Percentiles rank a stretch among this genome's conserved stretches.
These are phyloP conservation scores for Parnassius orleans DNA, from an alignment of 2,888 invertebrate species.

Conservation along the genomic window DNA sequence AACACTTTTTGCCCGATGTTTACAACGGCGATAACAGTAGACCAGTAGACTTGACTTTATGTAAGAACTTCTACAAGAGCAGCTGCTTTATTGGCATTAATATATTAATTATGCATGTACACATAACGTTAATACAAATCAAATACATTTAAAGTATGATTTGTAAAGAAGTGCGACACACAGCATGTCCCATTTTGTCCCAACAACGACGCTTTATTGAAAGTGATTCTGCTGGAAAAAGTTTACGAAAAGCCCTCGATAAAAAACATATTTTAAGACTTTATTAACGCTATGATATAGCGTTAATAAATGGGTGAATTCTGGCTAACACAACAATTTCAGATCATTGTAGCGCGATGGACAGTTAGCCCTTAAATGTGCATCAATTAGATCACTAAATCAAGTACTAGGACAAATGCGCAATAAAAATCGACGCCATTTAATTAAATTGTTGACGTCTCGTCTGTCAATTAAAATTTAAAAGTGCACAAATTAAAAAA, in stretches of 20 bases:
- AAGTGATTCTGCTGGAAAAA: not conserved
- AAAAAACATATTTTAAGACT: not conserved
- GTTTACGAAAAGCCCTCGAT: not conserved
- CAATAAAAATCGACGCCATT: slow-evolving; percentile 10
- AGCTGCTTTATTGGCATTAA: slow-evolving; percentile 4
- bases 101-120: slow-evolving; percentile 7
- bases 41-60: slow-evolving; percentile 16
- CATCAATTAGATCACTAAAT: not conserved
- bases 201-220: not conserved
- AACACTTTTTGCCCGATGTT: slow-evolving; percentile 7
- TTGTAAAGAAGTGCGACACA: not conserved
- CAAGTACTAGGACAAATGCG: not conserved
- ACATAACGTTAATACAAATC: not conserved
- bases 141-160: too few relatives aligned
- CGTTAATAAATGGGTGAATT: too few relatives aligned
- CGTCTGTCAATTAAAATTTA: slow-evolving; percentile 11
- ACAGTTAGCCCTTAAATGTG: not conserved
- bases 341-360: too few relatives aligned
- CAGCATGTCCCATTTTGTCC: too few relatives aligned
- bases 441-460: slow-evolving; percentile 12
- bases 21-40: slow-evolving; percentile 10
- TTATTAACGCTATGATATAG: not conserved
- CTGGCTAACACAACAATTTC: too few relatives aligned
- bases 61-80: slow-evolving; percentile 21
- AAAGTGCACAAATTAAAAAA: too few relatives aligned